Conservation (phyloP, 2,113 vertebrate genomes). For the Rhinolophus sinicus region DNA sequence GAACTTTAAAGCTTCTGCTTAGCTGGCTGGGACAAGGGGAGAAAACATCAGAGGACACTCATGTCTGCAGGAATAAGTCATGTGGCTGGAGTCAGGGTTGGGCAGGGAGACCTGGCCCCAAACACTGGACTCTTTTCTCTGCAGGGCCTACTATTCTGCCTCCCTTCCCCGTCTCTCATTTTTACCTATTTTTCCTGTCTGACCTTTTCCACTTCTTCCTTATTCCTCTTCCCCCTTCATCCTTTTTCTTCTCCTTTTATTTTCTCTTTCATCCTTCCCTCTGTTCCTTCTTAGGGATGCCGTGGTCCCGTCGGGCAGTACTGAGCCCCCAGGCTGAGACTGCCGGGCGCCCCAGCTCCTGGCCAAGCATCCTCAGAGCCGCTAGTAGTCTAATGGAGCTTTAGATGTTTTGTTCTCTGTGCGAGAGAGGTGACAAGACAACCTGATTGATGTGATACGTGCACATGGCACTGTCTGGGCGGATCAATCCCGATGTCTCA, state of each 20-base stretch:
- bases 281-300: background rate
- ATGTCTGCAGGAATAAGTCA: background rate
- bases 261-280: background rate
- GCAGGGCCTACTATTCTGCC: background rate
- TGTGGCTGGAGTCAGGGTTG: too few relatives aligned
- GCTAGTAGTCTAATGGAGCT: background rate
- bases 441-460: too few relatives aligned
- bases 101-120: too few relatives aligned
- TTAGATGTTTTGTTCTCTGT: background rate
- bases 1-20: background rate
- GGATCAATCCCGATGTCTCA: slow-evolving; percentile 71
- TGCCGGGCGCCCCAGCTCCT: background rate
- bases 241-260: background rate
- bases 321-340: background rate
- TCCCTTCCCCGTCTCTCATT: accelerated
- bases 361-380: accelerated
- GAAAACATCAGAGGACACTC: background rate
- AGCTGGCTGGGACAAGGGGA: background rate
- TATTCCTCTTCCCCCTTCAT: background rate
- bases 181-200: background rate
- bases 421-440: background rate
- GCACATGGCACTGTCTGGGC: slow-evolving; percentile 30
- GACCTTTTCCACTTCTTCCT: background rate
- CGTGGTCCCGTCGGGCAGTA: too few relatives aligned
- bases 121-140: accelerated